phyloP scores from a whole-genome alignment of 2,797 vertebrate species.

The Acestrorhynchus altus region DNA sequence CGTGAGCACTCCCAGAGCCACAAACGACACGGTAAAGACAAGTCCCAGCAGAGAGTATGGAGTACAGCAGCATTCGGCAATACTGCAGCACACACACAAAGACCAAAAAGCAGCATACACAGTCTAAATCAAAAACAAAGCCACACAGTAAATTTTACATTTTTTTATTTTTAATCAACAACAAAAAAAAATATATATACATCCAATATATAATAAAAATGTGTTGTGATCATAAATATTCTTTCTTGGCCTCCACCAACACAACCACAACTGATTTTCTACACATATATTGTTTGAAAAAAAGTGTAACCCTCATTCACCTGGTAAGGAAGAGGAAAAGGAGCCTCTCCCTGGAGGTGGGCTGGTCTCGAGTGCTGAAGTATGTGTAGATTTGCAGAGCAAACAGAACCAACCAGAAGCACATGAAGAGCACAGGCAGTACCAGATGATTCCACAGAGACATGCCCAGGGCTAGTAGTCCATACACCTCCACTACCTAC shows the following conservation, averaged over 20 bases:
- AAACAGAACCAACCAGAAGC: slow-evolving; percentile 97
- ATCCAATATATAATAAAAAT: background rate
- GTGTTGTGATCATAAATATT: background rate
- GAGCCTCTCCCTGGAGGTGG: slow-evolving; percentile 93
- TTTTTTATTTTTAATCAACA: too few species aligned
- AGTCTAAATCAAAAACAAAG: background rate
- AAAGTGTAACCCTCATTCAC: slow-evolving; percentile 63
- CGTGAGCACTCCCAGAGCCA: slow-evolving; percentile 94
- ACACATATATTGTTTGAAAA: background rate
- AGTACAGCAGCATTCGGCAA: slow-evolving; percentile 98
- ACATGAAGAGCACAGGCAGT: slow-evolving; percentile 97
- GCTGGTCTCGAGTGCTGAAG: slow-evolving; percentile 96
- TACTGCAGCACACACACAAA: slow-evolving; percentile 74
- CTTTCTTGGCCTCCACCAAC: background rate
- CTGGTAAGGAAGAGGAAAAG: slow-evolving; percentile 98
- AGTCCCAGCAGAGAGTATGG: slow-evolving; percentile 95
- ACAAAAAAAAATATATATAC: too few species aligned
- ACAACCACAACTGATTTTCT: background rate
- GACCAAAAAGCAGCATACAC: slow-evolving; percentile 29
- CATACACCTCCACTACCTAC: slow-evolving; percentile 97
- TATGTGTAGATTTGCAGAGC: slow-evolving; percentile 98
- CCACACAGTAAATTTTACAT: background rate
- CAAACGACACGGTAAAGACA: slow-evolving; percentile 97
- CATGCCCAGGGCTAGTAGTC: slow-evolving; percentile 94
- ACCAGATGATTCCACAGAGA: slow-evolving; percentile 99